These are phyloP conservation scores for Lomographa bimaculata DNA, from an alignment of 2,888 invertebrate genomes.

Conservation along the genomic window DNA sequence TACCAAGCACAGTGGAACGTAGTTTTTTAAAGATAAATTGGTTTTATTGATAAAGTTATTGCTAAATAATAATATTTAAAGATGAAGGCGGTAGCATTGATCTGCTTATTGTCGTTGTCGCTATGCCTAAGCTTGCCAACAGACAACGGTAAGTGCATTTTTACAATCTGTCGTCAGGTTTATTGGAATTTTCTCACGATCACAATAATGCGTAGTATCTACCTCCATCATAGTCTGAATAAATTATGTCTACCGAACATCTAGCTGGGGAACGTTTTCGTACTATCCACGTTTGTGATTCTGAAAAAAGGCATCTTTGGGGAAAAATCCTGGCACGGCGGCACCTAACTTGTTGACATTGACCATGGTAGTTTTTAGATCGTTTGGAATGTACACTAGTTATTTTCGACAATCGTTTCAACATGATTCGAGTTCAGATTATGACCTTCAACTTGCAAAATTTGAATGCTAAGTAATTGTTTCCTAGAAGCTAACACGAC, in stretches of 20 bases:
- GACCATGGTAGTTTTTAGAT: too few relatives aligned
- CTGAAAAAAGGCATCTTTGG: too few relatives aligned
- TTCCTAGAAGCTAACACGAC: too few relatives aligned
- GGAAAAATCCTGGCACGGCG: too few relatives aligned
- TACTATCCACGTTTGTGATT: too few relatives aligned
- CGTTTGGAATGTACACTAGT: too few relatives aligned
- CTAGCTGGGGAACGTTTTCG: background rate
- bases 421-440: too few relatives aligned
- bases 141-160: slow-evolving; percentile 45
- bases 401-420: too few relatives aligned
- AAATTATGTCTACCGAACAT: slow-evolving; percentile 19
- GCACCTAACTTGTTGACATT: too few relatives aligned
- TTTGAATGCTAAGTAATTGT: too few relatives aligned
- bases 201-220: slow-evolving; percentile 46
- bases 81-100: slow-evolving; percentile 67
- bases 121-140: slow-evolving; percentile 53
- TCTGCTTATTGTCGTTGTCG: slow-evolving; percentile 64
- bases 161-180: slow-evolving; percentile 36
- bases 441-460: too few relatives aligned
- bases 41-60: slow-evolving; percentile 31
- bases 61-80: slow-evolving; percentile 40
- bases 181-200: slow-evolving; percentile 52
- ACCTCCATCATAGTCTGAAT: slow-evolving; percentile 21
- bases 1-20: slow-evolving; percentile 39
- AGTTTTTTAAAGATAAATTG: slow-evolving; percentile 26